A percentile compares a stretch with the other conserved stretches of the same genome.
Evolutionary conservation across 2,113 vertebrate genomes (phyloP).

Genomic region (Mobula birostris): DNA sequence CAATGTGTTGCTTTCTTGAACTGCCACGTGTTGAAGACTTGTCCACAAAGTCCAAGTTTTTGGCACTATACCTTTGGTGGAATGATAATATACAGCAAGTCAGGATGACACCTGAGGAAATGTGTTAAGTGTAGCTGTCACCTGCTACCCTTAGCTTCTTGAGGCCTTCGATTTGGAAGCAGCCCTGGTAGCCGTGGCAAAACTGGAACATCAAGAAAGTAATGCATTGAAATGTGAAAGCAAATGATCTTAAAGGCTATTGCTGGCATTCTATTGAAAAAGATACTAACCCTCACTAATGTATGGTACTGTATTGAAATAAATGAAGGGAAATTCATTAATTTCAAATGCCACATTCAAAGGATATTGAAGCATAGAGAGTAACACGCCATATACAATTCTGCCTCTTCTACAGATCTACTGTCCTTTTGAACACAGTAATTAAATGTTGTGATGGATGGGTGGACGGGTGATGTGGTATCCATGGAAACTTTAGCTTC

Average conservation of each 20-base stretch:
- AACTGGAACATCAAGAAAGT: too few species aligned
- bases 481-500: not conserved
- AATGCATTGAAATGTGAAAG: not conserved
- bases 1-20: not conserved
- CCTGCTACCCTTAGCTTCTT: too few species aligned
- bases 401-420: not conserved
- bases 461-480: not conserved
- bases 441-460: not conserved
- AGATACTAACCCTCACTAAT: not conserved
- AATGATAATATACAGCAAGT: too few species aligned
- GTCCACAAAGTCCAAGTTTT: too few species aligned
- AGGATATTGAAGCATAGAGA: not conserved
- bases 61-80: too few species aligned
- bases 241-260: not conserved
- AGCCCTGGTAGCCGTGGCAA: too few species aligned
- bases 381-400: too few species aligned
- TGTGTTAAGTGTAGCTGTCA: too few species aligned
- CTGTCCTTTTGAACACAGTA: not conserved
- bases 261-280: not conserved
- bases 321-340: not conserved
- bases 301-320: not conserved
- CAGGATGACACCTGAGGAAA: too few species aligned
- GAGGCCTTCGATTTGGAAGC: too few species aligned
- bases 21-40: not conserved
- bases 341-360: not conserved